Base-by-base conservation (phyloP, 2,888 invertebrate genomes). In the Oeneis ivallda region DNA sequence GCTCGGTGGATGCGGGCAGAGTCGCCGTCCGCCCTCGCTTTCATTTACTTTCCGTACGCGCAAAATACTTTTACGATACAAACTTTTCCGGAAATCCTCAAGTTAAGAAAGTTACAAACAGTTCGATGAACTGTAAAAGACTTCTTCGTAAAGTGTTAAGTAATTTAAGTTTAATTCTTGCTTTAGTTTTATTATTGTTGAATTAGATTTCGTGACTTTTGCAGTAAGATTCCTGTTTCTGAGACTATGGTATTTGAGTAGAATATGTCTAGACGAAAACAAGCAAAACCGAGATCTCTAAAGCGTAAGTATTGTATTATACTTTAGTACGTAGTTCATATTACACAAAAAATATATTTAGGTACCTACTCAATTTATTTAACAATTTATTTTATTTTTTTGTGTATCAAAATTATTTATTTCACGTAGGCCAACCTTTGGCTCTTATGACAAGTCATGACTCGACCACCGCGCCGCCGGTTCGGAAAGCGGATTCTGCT, bases 261-360 rank as follows among this genome's bases (percentile, higher is more conserved):
- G 66, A 82, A 75, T 72, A 93, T 95, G 95, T 94, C 95, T 74
- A 93, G 95, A 75, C 92, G 95, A 77, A 95, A 95, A 84, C 95
- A 95, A 82, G 94, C 94, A 53, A 95, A 95, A 79, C 95, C 95
- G 72, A 92, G 95, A 78, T 94, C 94, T 70, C 90, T 94, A 71
- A 94, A 94, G 92, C 93, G 95, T 95, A 89, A 94, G 94, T 93
- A 57, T 9, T 8, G 3, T 17, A 8, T 47, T 9, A 47, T 8
- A 17, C 7, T 15, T 15, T 9, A 17, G 11, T 41, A 37, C n/a
- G n/a, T n/a, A n/a, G n/a, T n/a, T n/a, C n/a, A n/a, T n/a, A n/a
- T n/a, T n/a, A n/a, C n/a, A n/a, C n/a, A n/a, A n/a, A n/a, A n/a
- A n/a, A n/a, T n/a, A n/a, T n/a, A n/a, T n/a, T n/a, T n/a, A n/a